Base-by-base conservation (phyloP, 1,140 invertebrate species). In the Drosophila ohnishii region DNA sequence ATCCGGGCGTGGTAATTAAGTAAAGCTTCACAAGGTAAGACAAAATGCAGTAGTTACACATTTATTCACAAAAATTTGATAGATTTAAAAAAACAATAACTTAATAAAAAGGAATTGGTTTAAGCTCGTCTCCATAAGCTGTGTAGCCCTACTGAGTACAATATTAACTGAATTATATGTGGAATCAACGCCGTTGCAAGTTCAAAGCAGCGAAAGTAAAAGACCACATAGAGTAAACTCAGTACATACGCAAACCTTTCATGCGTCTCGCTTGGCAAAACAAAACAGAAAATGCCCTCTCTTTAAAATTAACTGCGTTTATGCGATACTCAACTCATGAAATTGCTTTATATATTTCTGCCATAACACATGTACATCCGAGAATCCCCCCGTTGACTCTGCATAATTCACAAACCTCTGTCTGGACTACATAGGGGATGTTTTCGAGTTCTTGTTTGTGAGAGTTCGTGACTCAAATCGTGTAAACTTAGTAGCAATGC, bases 231-330 rank as follows among this genome's bases (percentile, higher is more conserved):
- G 64, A 66, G 34, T 39, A 22, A 32, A 32, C 19, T 34, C 28
- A 42, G 34, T 34, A 48, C 45, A 47, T 28, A 47, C 25, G 25
- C 13, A 50, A 42, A 42, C 61, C 22, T 50, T 40, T 44, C 56
- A 64, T 61, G 62, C 61, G 61, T 61, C n/a, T 44, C 61, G 61
- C 56, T 61, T 64, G 60, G 80, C 67, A 84, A 77, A 59, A 35
- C n/a, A 62, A 59, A 64, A 61, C 61, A 25, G 56, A 64, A 64
- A 61, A 64, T 22, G 14, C 30, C 51, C 47, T 40, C 22, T 51
- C 48, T 39, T 65, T 55, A 57, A 32, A 45, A 35, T 55, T n/a
- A 6, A 55, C 51, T 14, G 13, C 13, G 51, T 55, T 37, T 55
- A 55, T 55, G 51, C 34, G 34, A 2, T 37, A 25, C 51, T 53